Percentiles rank a stretch among this genome's conserved stretches.
phyloP scores from a whole-genome alignment of 2,888 invertebrate species.

The Nematopogon swammerdamellus region DNA sequence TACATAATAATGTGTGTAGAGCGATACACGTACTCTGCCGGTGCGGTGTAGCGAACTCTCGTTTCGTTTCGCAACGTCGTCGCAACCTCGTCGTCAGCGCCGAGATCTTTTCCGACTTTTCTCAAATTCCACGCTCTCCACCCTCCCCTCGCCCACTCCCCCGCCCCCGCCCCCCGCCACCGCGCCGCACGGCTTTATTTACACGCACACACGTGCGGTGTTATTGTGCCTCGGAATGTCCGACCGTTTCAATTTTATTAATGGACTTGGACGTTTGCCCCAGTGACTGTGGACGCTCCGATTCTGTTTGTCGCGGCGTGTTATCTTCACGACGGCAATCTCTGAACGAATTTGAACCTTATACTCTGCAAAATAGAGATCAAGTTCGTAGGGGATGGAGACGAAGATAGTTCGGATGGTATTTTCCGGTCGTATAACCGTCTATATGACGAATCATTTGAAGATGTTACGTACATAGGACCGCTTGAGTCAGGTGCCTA shows the following conservation, averaged over 20 bases:
- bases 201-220: slow-evolving; percentile 31
- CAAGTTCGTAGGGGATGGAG: too few relatives aligned
- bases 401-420: neutral
- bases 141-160: neutral
- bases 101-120: neutral
- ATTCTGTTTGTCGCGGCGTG: slow-evolving; percentile 33
- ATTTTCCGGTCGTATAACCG: neutral
- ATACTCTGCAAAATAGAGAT: too few relatives aligned
- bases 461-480: neutral
- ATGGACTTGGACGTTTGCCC: slow-evolving; percentile 56
- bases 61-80: too few relatives aligned
- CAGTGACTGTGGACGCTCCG: slow-evolving; percentile 43
- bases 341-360: too few relatives aligned
- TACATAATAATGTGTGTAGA: too few relatives aligned
- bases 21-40: too few relatives aligned
- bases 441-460: neutral
- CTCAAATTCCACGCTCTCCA: neutral
- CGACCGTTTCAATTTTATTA: slow-evolving; percentile 56
- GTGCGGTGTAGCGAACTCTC: too few relatives aligned
- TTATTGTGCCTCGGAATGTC: slow-evolving; percentile 49
- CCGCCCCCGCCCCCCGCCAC: neutral
- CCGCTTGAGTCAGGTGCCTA: too few relatives aligned
- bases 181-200: neutral
- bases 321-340: neutral
- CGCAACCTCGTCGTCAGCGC: too few relatives aligned